Evolutionary conservation across 2,797 vertebrate species (phyloP).

Genomic region (Manis pentadactyla): DNA sequence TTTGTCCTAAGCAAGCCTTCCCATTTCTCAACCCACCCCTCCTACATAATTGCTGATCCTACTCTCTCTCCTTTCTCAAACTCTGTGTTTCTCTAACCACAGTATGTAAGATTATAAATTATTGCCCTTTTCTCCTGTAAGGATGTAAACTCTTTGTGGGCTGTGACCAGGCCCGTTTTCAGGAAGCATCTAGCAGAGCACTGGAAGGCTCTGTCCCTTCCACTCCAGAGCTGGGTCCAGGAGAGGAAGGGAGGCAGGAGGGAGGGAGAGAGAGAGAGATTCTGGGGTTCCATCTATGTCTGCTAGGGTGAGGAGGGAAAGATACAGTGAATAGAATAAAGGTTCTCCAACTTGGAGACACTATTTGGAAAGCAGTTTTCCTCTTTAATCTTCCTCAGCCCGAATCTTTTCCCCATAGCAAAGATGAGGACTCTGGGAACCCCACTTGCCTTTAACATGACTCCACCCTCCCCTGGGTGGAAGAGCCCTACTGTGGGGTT

Average conservation of each 20-base stretch:
- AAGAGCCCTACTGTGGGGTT: not conserved
- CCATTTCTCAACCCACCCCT: not conserved
- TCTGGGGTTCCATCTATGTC: not conserved
- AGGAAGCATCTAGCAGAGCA: not conserved
- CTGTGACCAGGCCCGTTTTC: not conserved
- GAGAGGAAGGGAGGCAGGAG: not conserved
- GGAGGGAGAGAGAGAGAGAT: no score
- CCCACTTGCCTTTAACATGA: not conserved
- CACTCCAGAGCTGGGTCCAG: not conserved
- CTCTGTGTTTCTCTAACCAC: not conserved
- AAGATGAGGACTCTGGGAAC: not conserved
- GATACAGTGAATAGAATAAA: not conserved
- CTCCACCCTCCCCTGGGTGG: not conserved
- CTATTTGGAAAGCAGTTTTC: not conserved
- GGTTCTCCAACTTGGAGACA: not conserved
- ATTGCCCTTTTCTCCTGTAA: not conserved
- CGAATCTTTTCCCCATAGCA: not conserved
- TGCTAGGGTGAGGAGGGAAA: not conserved
- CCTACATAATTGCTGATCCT: not conserved
- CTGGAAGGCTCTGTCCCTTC: not conserved
- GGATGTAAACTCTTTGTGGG: not conserved
- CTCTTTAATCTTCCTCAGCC: not conserved
- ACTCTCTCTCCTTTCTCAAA: not conserved
- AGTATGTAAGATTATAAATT: not conserved
- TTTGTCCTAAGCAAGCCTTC: not conserved